These are phyloP conservation scores for Nysson spinosus DNA, from an alignment of 2,888 invertebrate species.

Conservation along the genomic window DNA sequence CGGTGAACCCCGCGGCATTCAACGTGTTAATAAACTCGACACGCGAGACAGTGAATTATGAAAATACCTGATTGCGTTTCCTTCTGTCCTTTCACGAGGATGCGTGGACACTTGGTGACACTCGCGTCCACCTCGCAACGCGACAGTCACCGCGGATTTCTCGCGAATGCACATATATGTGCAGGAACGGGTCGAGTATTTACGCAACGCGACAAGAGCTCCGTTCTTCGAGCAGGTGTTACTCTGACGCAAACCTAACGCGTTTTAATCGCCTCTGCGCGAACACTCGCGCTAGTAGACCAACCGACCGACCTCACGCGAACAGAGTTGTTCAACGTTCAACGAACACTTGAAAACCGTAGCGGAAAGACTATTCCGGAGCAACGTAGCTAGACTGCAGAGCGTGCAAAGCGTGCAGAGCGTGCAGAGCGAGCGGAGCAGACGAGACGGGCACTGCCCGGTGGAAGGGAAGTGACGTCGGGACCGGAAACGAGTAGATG, in stretches of 20 bases:
- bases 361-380: no score
- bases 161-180: conserved; percentile 21
- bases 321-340: no score
- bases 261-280: conserved; percentile 36
- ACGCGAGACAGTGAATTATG: background rate
- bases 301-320: no score
- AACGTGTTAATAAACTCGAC: no score
- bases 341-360: no score
- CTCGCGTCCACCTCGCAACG: conserved; percentile 17
- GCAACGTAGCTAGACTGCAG: background rate
- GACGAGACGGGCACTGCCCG: conserved; percentile 27
- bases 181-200: conserved; percentile 38
- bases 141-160: conserved; percentile 17
- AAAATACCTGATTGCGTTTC: conserved; percentile 29
- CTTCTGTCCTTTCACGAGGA: conserved; percentile 15
- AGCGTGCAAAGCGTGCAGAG: background rate
- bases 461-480: conserved; percentile 53
- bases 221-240: conserved; percentile 61
- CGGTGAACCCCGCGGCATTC: no score
- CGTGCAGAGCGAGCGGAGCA: background rate
- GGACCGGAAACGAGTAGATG: conserved; percentile 53
- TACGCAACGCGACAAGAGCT: conserved; percentile 63
- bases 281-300: conserved; percentile 25
- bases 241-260: conserved; percentile 63
- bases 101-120: conserved; percentile 3